Evolutionary conservation across 2,113 vertebrate genomes (phyloP), one percentile per base, ranked within the genome.

Genomic region (Paralichthys olivaceus): DNA sequence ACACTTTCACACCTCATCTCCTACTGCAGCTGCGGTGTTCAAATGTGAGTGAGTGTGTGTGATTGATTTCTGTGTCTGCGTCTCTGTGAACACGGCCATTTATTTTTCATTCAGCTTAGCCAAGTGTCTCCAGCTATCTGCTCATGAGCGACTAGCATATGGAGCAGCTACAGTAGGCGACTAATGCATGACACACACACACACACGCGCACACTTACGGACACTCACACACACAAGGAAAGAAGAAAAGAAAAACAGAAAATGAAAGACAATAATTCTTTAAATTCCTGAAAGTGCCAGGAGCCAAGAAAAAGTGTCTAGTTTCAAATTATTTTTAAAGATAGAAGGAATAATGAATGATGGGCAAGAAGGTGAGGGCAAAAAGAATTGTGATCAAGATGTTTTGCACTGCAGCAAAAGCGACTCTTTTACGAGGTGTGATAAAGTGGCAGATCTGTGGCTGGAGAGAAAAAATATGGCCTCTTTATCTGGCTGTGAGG

Each of bases 161-260:
- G 96, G 96, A 95, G 90, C 81, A 49, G 94, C 94, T 94, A 94
- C 85, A 90, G 93, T 94, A 91, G 95, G 93, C 91, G 89, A 92
- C 93, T 91, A 89, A 93, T 90, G 94, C 90, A 93, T 87, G 91
- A 93, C 92, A 93, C 91, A 86, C 89, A 79, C 92, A 85, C 91
- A 88, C 81, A 17, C 29, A 59, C 22, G 9, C 65, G 29, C 43
- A 61, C 69, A 56, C 49, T 66, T 32, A 78, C 69, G 58, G 55
- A 56, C 67, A 66, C 49, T 32, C 47, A 34, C 47, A 47, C 23
- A n/a, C 34, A 69, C 8, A 60, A 20, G 32, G 29, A 34, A 34
- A 34, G 32, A 34, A 34, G 32, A 34, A 34, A 34, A 40, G 22
- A 20, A 7, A 55, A 58, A 53, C n/a, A 34, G 32, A 19, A 37